phyloP scores from a whole-genome alignment of 2,888 invertebrate genomes.

The Drosophila eohydei region DNA sequence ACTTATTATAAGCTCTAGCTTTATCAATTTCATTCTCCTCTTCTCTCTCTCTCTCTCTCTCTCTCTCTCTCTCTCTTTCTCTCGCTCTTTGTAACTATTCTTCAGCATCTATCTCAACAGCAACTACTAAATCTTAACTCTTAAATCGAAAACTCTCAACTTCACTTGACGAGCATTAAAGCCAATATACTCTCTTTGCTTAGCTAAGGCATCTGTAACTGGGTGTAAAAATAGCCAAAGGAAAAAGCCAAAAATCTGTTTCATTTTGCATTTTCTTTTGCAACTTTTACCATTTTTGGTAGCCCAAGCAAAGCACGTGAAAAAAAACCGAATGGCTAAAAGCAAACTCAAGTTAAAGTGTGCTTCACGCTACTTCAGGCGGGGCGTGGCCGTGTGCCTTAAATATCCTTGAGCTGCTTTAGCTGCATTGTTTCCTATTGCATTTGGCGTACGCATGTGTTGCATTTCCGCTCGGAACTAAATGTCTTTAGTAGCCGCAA shows the following conservation, averaged over 20 bases:
- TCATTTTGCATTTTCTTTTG: slow-evolving; percentile 4
- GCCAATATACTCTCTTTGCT: not conserved
- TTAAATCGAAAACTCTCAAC: not conserved
- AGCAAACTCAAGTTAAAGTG: slow-evolving; percentile 43
- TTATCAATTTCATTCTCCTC: no score
- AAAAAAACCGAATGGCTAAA: slow-evolving; percentile 13
- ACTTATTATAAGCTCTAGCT: no score
- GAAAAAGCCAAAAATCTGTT: slow-evolving; percentile 6
- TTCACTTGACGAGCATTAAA: not conserved
- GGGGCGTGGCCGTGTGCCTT: slow-evolving; percentile 32
- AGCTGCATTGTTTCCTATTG: slow-evolving; percentile 25
- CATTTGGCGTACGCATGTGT: not conserved
- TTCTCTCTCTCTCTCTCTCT: not conserved
- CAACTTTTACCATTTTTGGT: slow-evolving; percentile 2
- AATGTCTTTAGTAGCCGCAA: slow-evolving; percentile 36
- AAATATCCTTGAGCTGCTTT: slow-evolving; percentile 18
- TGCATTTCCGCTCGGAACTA: slow-evolving; percentile 10
- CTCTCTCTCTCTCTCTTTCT: no score
- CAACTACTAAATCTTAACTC: no score
- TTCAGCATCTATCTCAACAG: no score
- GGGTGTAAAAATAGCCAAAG: not conserved
- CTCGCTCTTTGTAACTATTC: no score
- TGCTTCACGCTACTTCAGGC: slow-evolving; percentile 43
- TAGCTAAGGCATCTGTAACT: not conserved
- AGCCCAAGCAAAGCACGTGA: not conserved